Conservation (phyloP, 2,113 vertebrate genomes). For the Peromyscus californicus region DNA sequence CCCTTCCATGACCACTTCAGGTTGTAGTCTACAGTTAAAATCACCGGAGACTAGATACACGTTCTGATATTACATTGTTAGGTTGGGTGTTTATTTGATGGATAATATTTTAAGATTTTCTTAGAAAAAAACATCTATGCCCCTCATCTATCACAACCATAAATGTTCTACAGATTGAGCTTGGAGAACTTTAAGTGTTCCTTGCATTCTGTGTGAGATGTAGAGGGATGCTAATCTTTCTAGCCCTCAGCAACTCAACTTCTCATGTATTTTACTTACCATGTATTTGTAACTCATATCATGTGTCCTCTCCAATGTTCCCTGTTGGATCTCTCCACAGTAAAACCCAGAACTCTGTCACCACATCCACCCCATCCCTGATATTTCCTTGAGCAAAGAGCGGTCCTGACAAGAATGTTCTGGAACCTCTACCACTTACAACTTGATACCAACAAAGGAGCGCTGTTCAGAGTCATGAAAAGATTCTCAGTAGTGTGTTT, state of each 20-base stretch:
- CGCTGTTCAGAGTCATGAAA: not conserved
- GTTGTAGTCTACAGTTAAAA: not conserved
- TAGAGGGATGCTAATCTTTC: not conserved
- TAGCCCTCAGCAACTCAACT: not conserved
- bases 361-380: not conserved
- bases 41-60: not conserved
- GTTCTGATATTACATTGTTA: not conserved
- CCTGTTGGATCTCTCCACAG: not conserved
- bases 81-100: constrained; percentile 5
- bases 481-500: constrained; percentile 13
- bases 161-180: not conserved
- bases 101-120: constrained; percentile 10
- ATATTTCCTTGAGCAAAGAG: not conserved
- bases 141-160: not conserved
- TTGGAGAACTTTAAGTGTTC: not conserved
- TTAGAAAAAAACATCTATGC: not conserved
- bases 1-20: not conserved
- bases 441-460: not conserved
- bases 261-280: not conserved
- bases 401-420: not conserved
- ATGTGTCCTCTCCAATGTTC: not conserved
- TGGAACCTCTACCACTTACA: not conserved
- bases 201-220: constrained; percentile 2
- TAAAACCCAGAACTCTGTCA: not conserved
- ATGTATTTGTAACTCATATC: not conserved